Evolutionary conservation across 2,113 vertebrate species (phyloP), one percentile per base, ranked within the genome.

Genomic region (Rhipidura dahli): DNA sequence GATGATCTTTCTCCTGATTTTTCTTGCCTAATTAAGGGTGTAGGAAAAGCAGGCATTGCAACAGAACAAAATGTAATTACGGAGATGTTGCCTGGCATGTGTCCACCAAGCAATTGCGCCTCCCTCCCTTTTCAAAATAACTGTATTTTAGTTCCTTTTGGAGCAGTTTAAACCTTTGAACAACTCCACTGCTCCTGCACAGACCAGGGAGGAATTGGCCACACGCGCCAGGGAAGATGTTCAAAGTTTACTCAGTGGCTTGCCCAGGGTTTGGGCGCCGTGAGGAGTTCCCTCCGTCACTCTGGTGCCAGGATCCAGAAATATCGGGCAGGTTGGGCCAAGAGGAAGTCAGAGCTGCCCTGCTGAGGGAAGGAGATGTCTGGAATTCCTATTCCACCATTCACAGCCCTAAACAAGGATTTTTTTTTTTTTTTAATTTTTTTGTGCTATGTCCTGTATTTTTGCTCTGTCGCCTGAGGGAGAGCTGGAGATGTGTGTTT

Each of bases 31-130:
- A 94, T 96, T 96, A 96, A 93, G 94, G 86, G 83, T 87, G 78
- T 82, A 86, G 95, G 47, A 94, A 91, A 94, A 96, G 87, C 95
- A 95, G 94, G 77, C 95, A 51, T 93, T 95, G 92, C 94, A 95
- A 88, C 92, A 84, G 81, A 92, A 75, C 83, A 70, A 95, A 96
- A 92, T 89, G 95, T 93, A 96, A 95, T 96, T 97, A 93, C 33
- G 40, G 85, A 89, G 86, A 90, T 59, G 90, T 64, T 95, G 96
- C 59, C 93, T 96, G 94, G 94, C 93, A 70, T 80, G n/a, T 96
- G 86, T 97, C 90, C 93, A 93, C 90, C 83, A 24, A 90, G 88
- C 93, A 75, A 47, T 59, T 61, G 91, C 45, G 11, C 65, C 69
- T 73, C 76, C 91, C 40, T 54, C 26, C 47, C 19, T 19, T 91